Base-by-base conservation (phyloP, 1,140 invertebrate species). In the Drosophila oshimai region DNA sequence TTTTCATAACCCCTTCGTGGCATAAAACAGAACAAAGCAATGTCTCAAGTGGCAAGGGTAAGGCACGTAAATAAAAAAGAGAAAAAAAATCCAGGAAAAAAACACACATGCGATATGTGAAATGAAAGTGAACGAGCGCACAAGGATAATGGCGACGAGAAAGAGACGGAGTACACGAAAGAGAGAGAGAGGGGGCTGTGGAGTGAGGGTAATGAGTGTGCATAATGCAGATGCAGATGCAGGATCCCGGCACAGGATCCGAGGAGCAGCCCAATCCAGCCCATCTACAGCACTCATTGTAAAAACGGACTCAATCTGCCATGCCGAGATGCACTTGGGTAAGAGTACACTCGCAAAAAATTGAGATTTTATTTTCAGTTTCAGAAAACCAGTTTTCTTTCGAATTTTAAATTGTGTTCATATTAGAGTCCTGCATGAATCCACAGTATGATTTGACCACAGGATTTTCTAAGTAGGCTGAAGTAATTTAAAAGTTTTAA, bases 21-120 rank as follows among this genome's bases (percentile, higher is more conserved):
- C 62, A 51, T 70, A 60, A 55, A 55, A 41, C 69, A 80, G 76
- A 87, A 87, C 81, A 87, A 87, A 88, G 81, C 83, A 87, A 81
- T 87, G 81, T 87, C 81, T 87, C 81, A 87, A 87, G 81, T 87
- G 81, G 81, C 80, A 86, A 86, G 80, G 80, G 80, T 84, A 86
- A 72, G 80, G 80, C 70, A 75, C 55, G 60, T 57, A 53, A 61
- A 17, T 50, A 78, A 45, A 60, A 70, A 34, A 28, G 13, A 45
- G 20, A 31, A 57, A 33, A 31, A 65, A 65, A 62, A 61, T 62
- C 46, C 39, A 34, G 15, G 39, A 22, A 73, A 20, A 73, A 50
- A 79, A 39, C 31, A 34, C 24, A 55, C 34, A 72, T 49, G 61
- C 64, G 70, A 80, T 47, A 81, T 81, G 78, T 51, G 73, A 83